A percentile compares a stretch with the other conserved stretches of the same genome.
Evolutionary conservation across 2,113 vertebrate genomes (phyloP).

Genomic region (Cinclus mexicanus): DNA sequence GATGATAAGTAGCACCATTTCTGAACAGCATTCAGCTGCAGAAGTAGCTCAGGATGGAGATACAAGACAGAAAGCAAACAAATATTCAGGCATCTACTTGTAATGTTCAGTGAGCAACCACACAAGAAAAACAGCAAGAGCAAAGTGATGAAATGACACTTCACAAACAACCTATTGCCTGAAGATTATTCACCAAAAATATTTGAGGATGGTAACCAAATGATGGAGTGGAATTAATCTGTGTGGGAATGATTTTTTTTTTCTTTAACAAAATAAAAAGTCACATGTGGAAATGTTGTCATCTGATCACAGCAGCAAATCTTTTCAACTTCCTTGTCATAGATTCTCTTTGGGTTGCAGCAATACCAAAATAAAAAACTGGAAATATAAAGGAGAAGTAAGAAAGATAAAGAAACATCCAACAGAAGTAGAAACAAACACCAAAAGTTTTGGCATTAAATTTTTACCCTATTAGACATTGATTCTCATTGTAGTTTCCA

Average conservation of each 20-base stretch:
- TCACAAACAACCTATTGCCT: background rate
- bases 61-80: background rate
- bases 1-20: background rate
- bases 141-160: background rate
- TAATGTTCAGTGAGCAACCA: background rate
- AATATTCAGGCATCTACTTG: background rate
- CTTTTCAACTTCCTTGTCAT: rapidly evolving
- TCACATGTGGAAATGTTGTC: background rate
- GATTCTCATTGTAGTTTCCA: background rate
- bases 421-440: background rate
- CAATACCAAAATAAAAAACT: background rate
- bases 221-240: background rate
- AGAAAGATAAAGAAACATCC: background rate
- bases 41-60: background rate
- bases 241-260: too few relatives aligned
- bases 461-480: background rate
- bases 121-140: background rate
- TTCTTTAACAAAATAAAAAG: background rate
- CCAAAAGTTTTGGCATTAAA: background rate
- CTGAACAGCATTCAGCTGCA: background rate
- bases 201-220: background rate
- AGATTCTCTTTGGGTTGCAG: background rate
- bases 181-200: background rate
- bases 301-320: background rate
- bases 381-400: background rate